A percentile compares a stretch with the other conserved stretches of the same genome.
Evolutionary conservation across 53 echinoderm and acorn worm genomes (phyloP).

Genomic region (Paracentrotus lividus): DNA sequence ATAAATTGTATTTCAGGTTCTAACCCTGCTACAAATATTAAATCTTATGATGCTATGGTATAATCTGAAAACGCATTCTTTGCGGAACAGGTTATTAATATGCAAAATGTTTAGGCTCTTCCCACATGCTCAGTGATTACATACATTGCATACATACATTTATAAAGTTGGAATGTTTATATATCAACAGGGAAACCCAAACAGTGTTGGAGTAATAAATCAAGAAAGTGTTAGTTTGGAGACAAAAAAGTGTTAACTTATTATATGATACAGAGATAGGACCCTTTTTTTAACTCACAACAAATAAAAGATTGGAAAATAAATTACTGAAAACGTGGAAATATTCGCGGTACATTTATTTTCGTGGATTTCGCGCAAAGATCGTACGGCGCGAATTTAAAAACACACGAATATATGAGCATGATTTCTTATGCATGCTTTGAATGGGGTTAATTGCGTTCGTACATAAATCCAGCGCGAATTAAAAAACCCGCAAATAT

Average conservation of each 20-base stretch:
- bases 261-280: neutral
- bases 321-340: too few species aligned
- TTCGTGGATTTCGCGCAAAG: too few species aligned
- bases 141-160: neutral
- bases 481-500: too few species aligned
- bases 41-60: neutral
- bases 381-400: too few species aligned
- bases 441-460: too few species aligned
- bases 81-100: neutral
- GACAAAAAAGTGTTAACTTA: neutral
- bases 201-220: neutral
- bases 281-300: neutral
- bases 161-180: neutral
- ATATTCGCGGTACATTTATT: too few species aligned
- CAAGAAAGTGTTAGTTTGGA: neutral
- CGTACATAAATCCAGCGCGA: too few species aligned
- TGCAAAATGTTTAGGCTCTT: neutral
- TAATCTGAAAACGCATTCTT: neutral
- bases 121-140: neutral
- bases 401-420: too few species aligned
- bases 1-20: neutral
- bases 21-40: neutral
- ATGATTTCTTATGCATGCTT: too few species aligned
- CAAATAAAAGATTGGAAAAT: too few species aligned
- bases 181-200: neutral